Evolutionary conservation across 2,888 invertebrate species (phyloP).

Genomic region (Campaea margaritaria): DNA sequence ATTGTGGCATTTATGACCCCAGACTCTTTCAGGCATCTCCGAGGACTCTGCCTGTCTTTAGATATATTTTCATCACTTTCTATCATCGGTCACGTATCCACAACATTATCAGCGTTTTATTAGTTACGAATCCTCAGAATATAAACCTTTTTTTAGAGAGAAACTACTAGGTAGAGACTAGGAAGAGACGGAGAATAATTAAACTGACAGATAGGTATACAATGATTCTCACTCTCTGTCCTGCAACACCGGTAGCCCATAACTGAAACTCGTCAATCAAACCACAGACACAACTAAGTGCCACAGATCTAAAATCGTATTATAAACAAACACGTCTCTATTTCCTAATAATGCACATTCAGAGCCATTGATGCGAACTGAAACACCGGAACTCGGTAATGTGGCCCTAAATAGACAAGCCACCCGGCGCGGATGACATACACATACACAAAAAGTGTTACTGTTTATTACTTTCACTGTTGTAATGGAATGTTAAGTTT

Average conservation of each 20-base stretch:
- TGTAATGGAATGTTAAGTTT: background rate
- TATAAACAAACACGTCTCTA: conserved; percentile 26
- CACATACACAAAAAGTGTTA: conserved; percentile 47
- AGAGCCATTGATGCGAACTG: conserved; percentile 40
- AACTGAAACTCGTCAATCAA: conserved; percentile 14
- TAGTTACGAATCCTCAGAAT: too few relatives aligned
- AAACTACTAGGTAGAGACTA: too few relatives aligned
- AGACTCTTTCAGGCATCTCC: too few relatives aligned
- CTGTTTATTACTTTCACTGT: conserved; percentile 15
- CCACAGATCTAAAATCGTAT: conserved; percentile 18
- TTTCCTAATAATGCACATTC: conserved; percentile 25
- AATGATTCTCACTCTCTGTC: background rate
- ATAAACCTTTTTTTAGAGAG: too few relatives aligned
- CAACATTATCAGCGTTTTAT: too few relatives aligned
- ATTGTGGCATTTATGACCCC: too few relatives aligned
- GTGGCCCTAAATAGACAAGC: conserved; percentile 56
- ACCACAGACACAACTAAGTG: background rate
- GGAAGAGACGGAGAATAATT: too few relatives aligned
- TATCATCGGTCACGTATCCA: too few relatives aligned
- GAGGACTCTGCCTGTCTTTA: too few relatives aligned
- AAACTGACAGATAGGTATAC: too few relatives aligned
- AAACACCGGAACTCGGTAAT: conserved; percentile 60
- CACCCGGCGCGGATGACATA: conserved; percentile 57
- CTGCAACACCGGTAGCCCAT: conserved; percentile 16
- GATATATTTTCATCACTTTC: too few relatives aligned